A percentile compares a stretch with the other conserved stretches of the same genome.
Conservation (phyloP, 37 sponge, comb jelly and placozoan species). For the Halichondria panicea region DNA sequence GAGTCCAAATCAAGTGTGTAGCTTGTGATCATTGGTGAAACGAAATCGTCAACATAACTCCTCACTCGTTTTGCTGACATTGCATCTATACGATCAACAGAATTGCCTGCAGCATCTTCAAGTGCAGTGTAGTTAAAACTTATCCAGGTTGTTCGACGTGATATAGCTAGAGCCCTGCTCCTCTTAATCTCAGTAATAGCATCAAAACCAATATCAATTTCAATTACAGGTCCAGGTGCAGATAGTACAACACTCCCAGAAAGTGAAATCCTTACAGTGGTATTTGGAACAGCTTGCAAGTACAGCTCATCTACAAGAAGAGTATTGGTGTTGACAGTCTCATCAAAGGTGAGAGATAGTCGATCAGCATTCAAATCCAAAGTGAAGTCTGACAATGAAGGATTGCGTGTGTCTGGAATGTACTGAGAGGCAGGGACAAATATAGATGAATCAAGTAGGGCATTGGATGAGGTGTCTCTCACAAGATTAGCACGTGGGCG, state of each 20-base stretch:
- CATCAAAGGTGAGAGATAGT: constrained; percentile 79
- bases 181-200: constrained; percentile 71
- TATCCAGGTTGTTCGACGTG: constrained; percentile 60
- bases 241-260: constrained; percentile 44
- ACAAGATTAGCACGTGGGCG: constrained; percentile 60
- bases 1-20: constrained; percentile 71
- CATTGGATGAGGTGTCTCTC: constrained; percentile 59
- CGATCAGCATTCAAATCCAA: constrained; percentile 66
- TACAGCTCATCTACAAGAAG: constrained; percentile 37
- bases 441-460: constrained; percentile 29
- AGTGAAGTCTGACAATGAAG: constrained; percentile 47
- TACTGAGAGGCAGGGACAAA: constrained; percentile 35
- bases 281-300: constrained; percentile 46
- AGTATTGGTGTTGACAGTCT: constrained; percentile 72
- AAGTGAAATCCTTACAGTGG: constrained; percentile 40
- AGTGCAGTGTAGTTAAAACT: constrained; percentile 49
- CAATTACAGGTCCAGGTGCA: constrained; percentile 32
- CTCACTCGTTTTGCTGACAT: constrained; percentile 51
- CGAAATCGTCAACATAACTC: constrained; percentile 37
- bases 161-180: constrained; percentile 38
- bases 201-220: constrained; percentile 38
- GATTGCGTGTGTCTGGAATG: constrained; percentile 50
- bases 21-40: constrained; percentile 44
- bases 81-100: constrained; percentile 32
- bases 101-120: constrained; percentile 69